phyloP scores from a whole-genome alignment of 2,888 invertebrate species.

The Deroplatys truncata region DNA sequence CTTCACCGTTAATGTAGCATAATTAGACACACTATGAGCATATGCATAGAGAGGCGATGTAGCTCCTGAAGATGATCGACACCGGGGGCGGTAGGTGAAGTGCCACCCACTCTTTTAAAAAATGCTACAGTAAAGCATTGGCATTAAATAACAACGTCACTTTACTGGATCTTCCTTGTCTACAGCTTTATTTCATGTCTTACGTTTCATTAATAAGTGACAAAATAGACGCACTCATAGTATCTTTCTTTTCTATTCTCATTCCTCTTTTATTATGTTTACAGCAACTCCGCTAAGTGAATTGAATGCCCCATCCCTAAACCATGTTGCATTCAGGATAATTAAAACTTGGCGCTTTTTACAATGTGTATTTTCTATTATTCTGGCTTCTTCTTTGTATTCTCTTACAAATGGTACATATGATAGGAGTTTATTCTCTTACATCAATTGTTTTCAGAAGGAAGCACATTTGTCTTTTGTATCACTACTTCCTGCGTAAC shows the following conservation, averaged over 20 bases:
- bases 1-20: too few relatives aligned
- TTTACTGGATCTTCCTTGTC: not conserved
- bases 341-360: not conserved
- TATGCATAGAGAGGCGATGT: too few relatives aligned
- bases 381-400: not conserved
- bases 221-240: not conserved
- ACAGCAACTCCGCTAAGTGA: not conserved
- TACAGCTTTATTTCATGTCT: not conserved
- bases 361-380: not conserved
- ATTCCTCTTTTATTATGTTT: not conserved
- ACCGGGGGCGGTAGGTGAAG: too few relatives aligned
- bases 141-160: too few relatives aligned
- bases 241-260: not conserved
- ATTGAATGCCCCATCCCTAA: not conserved
- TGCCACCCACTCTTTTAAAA: too few relatives aligned
- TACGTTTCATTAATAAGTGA: not conserved
- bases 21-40: too few relatives aligned
- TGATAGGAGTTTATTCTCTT: not conserved
- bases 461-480: not conserved
- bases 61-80: too few relatives aligned
- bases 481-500: not conserved
- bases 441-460: not conserved
- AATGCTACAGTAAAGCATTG: too few relatives aligned
- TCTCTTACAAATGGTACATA: not conserved
- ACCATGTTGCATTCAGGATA: not conserved